Evolutionary conservation across 2,888 invertebrate species (phyloP), one percentile per base, ranked within the genome.

Genomic region (Pammene fasciana): DNA sequence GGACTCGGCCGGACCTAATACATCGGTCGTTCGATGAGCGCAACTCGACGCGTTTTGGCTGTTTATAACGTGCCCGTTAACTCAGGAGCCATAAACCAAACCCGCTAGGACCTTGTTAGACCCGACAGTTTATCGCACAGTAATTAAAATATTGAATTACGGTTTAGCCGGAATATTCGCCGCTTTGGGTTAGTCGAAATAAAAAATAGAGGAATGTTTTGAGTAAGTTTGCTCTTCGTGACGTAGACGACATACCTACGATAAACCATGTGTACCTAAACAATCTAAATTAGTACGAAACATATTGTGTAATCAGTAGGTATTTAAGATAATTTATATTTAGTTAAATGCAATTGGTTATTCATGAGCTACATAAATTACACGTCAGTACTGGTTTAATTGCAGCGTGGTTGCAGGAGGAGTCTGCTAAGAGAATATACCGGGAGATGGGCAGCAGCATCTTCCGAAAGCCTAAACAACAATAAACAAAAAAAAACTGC

Each of bases 1-100:
- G 80, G 81, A 81, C 84, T 82, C 82, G 85, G 79, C 81, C 82
- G 86, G 85, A 83, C 77, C 83, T 89, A 89, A 89, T 86, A 89
- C 88, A 88, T 88, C 87, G 89, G 87, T 87, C 87, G 86, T 78
- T 81, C 84, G 84, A 82, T 83, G 85, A 83, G 77, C 78, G 79
- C 75, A 71, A 72, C 68, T 72, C 75, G 77, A 75, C 80, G 75
- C 78, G 76, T 78, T 77, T 73, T 61, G 72, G 72, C 75, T 66
- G 57, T 67, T 64, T 64, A 57, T 64, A 59, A 67, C 52, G 55
- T 10, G 34, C 56, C 34, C 41, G 41, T 62, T 75, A 79, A 76
- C 78, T 79, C 79, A 78, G 74, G 70, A 77, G 79, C 81, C 77
- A 82, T 82, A 84, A 83, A 84, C 80, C 82, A 81, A 77, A 79